Conservation (phyloP, 2,888 invertebrate species). For the Oeneis ivallda region DNA sequence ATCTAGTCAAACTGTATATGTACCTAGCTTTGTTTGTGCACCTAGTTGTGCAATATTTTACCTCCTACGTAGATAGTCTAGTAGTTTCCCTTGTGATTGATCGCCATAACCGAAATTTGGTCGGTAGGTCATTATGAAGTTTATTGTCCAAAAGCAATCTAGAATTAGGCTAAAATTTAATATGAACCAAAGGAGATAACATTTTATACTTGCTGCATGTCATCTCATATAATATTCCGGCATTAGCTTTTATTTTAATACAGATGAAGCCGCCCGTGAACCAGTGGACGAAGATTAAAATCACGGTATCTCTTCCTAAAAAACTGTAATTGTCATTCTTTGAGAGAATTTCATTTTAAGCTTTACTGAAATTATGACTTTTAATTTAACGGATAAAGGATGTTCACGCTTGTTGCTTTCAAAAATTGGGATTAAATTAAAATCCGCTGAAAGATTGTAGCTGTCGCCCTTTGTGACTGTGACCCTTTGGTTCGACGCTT, state of each 20-base stretch:
- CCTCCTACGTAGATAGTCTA: too few species aligned
- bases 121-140: too few species aligned
- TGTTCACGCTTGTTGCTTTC: slow-evolving; percentile 61
- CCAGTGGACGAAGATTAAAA: not conserved
- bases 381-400: slow-evolving; percentile 42
- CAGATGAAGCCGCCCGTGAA: not conserved
- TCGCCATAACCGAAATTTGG: too few species aligned
- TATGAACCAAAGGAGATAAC: too few species aligned
- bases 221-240: too few species aligned
- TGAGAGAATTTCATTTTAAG: not conserved
- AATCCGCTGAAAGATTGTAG: slow-evolving; percentile 65
- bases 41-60: too few species aligned
- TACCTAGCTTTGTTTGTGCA: too few species aligned
- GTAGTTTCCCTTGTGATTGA: too few species aligned
- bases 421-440: slow-evolving; percentile 75
- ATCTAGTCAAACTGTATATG: too few species aligned
- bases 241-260: not conserved
- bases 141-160: not conserved
- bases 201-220: not conserved
- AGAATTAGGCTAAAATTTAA: too few species aligned
- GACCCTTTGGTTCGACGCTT: slow-evolving; percentile 57
- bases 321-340: slow-evolving; percentile 8
- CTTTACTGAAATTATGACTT: slow-evolving; percentile 18
- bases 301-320: not conserved
- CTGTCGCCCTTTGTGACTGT: slow-evolving; percentile 64